These are phyloP conservation scores for Ariopsis seemanni DNA, from an alignment of 2,113 vertebrate genomes.

Conservation along the genomic window DNA sequence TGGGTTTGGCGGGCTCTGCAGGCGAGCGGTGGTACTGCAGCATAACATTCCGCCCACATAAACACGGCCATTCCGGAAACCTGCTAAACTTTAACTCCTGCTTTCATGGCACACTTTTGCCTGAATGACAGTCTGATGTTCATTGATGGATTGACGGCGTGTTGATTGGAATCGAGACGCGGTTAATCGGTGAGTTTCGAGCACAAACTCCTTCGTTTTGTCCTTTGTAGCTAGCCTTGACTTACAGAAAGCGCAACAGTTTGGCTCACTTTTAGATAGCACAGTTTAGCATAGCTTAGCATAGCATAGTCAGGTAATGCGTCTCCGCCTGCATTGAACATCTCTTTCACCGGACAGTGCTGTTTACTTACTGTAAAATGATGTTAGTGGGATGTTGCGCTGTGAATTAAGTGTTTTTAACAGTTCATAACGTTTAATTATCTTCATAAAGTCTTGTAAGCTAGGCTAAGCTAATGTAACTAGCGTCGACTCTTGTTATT, in stretches of 20 bases:
- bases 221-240: not conserved
- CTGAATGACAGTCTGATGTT: not conserved
- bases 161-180: not conserved
- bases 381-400: not conserved
- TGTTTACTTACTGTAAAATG: not conserved
- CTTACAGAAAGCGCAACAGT: conserved; percentile 16
- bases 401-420: not conserved
- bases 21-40: not conserved
- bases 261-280: not conserved
- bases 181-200: conserved; percentile 10
- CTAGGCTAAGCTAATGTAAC: not conserved
- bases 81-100: conserved; percentile 11
- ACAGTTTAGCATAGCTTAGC: not conserved
- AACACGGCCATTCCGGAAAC: conserved; percentile 30
- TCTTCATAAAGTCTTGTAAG: not conserved
- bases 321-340: not conserved
- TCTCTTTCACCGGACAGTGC: not conserved
- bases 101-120: conserved; percentile 15
- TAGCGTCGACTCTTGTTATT: not conserved
- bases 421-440: not conserved
- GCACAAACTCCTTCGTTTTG: not conserved
- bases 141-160: conserved; percentile 15
- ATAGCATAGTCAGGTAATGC: not conserved
- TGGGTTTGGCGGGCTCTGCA: not conserved
- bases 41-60: conserved; percentile 18